Percentiles rank a stretch among this genome's conserved stretches.
Conservation (phyloP, 2,113 vertebrate species). For the Tachuris rubrigastra region DNA sequence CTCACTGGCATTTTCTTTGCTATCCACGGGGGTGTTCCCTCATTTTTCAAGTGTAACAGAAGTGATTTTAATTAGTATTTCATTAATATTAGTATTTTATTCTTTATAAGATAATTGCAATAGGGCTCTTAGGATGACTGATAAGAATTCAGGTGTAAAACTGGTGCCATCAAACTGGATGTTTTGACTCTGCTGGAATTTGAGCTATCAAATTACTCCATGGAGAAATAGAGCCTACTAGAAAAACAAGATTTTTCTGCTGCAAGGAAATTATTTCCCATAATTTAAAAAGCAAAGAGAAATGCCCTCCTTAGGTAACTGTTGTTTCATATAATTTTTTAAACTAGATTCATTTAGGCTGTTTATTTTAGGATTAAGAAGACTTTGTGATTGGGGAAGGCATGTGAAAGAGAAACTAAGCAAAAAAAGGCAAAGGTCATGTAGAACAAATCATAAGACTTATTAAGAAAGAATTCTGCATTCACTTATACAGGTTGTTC, state of each 20-base stretch:
- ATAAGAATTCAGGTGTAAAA: conserved; percentile 25
- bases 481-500: background rate
- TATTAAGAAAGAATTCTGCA: background rate
- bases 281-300: background rate
- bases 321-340: background rate
- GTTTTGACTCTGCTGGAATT: background rate
- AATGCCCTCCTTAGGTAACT: background rate
- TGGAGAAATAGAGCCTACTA: background rate
- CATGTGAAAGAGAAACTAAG: background rate
- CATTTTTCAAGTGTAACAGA: background rate
- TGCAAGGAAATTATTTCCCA: background rate
- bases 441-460: background rate
- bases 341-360: background rate
- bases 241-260: background rate
- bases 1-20: conserved; percentile 20
- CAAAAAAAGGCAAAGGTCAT: background rate
- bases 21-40: background rate
- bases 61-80: conserved; percentile 35
- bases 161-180: background rate
- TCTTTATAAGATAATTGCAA: conserved; percentile 5
- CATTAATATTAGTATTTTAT: background rate
- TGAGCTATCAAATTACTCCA: background rate
- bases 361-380: background rate
- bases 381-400: background rate
- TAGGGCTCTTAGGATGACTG: conserved; percentile 1